Evolutionary conservation across 2,113 vertebrate species (phyloP), one percentile per base, ranked within the genome.

Genomic region (Urocolius indicus): DNA sequence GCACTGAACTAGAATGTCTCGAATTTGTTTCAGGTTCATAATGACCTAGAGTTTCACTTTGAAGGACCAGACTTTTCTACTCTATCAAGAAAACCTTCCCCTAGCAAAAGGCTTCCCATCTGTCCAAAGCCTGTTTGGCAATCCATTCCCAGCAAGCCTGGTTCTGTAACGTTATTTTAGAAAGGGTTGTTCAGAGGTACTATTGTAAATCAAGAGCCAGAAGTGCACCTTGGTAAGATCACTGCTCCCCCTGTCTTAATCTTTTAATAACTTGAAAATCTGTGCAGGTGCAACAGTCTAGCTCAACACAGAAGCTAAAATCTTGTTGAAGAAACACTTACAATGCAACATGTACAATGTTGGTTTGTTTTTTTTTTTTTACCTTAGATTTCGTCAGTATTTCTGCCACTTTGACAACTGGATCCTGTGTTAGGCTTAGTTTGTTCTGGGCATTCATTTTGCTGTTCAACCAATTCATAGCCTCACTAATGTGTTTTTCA

Each of bases 361-460:
- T 5, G 38, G 38, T 9, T 41, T n/a, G n/a, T 17, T 2, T 20
- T 6, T 4, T 49, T 95, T 91, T 61, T 59, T 97, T 96, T 97
- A 99, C 99, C 98, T 99, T 99, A 72, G 99, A 98, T 96, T 99
- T 99, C 89, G 98, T 92, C 61, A 98, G 88, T 97, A 99, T 99
- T 95, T 99, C 99, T 96, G 99, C 98, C 96, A 99, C 99, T 98
- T 98, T 99, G 73, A 99, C 98, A 67, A 98, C 92, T 54, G 99
- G 99, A 89, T 99, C 99, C 96, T 99, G 99, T 95, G 98, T 98
- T 78, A 99, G 94, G 84, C 96, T 96, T 67, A 99, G 96, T 95
- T 99, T 99, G 94, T 98, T 99, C 93, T 99, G 99, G 45, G 98
- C 98, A 32, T 99, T 99, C 98, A 99, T 99, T 96, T 98, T 99